phyloP scores from a whole-genome alignment of 1,140 invertebrate genomes.

The Ridgeia piscesae region DNA sequence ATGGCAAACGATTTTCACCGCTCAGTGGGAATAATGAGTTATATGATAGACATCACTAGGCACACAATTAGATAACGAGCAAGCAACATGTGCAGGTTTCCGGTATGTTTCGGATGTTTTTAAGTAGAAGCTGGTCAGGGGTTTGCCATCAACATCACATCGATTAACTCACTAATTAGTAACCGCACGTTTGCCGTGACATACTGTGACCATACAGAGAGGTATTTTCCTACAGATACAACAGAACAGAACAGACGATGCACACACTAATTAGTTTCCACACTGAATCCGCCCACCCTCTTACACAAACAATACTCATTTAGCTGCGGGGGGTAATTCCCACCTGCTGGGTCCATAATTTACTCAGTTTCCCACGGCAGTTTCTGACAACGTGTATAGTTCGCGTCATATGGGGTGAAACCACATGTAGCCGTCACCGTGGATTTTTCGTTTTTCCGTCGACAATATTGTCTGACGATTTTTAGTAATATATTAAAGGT shows the following conservation, averaged over 20 bases:
- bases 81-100: too few species aligned
- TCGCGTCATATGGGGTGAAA: background rate
- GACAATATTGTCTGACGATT: background rate
- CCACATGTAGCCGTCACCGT: background rate
- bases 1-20: too few species aligned
- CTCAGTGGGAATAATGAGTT: too few species aligned
- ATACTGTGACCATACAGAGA: background rate
- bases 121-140: background rate
- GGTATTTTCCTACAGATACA: background rate
- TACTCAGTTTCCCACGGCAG: background rate
- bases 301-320: background rate
- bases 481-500: too few species aligned
- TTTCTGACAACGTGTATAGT: background rate
- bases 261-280: background rate
- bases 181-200: background rate
- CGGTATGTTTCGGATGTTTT: background rate
- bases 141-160: background rate
- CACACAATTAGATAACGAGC: too few species aligned
- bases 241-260: background rate
- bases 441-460: too few species aligned
- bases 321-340: background rate
- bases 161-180: background rate
- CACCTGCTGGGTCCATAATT: background rate
- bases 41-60: too few species aligned
- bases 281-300: background rate